Percentiles rank a stretch among this genome's conserved stretches.
These are phyloP conservation scores for Tetranychus piercei DNA, from an alignment of 2,888 invertebrate species.

Conservation along the genomic window DNA sequence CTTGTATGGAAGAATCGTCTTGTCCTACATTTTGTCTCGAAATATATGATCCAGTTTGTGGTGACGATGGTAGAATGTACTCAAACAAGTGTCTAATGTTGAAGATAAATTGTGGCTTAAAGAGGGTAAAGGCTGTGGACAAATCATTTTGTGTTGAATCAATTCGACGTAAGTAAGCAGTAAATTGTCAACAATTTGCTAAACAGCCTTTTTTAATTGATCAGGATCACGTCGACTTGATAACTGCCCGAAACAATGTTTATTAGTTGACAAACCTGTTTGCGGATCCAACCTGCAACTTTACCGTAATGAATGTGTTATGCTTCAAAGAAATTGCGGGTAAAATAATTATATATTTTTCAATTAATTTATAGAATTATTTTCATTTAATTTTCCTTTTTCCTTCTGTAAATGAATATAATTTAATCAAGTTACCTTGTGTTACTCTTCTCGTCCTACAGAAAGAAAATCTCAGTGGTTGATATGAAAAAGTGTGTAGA, in stretches of 20 bases:
- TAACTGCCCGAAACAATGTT: conserved; percentile 24
- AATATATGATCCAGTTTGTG: conserved; percentile 26
- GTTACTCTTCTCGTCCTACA: background rate
- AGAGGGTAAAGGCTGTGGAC: background rate
- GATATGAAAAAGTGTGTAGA: background rate
- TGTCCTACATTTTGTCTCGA: conserved; percentile 26
- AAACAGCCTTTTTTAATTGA: background rate
- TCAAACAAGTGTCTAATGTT: conserved; percentile 27
- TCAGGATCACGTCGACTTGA: conserved; percentile 8
- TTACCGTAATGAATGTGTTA: conserved; percentile 26
- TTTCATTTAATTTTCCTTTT: background rate
- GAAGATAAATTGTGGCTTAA: conserved; percentile 19
- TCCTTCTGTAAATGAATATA: background rate
- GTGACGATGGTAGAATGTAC: conserved; percentile 23
- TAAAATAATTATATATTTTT: conserved; percentile 12
- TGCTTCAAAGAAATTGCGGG: conserved; percentile 25
- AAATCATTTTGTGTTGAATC: background rate
- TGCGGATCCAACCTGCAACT: conserved; percentile 26
- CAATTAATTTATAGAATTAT: background rate
- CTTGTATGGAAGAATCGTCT: conserved; percentile 24
- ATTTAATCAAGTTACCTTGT: background rate
- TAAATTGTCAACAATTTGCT: background rate
- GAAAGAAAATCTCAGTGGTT: background rate
- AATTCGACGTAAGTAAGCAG: background rate
- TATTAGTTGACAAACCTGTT: conserved; percentile 24